Base-by-base conservation (phyloP, 2,888 invertebrate species). In the Brenthis ino region DNA sequence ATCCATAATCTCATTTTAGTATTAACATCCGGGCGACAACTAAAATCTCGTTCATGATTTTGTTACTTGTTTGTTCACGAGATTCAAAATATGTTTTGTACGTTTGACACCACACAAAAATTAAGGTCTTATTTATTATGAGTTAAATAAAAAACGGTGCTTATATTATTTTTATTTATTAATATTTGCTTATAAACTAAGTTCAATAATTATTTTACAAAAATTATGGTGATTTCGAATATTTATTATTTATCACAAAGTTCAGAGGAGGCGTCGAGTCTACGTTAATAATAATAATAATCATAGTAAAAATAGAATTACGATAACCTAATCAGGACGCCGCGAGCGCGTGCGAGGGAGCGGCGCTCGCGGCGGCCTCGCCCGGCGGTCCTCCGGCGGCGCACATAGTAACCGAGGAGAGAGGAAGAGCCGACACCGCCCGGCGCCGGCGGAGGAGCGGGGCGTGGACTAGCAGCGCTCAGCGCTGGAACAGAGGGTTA, bases 401-500 rank as follows among this genome's bases (percentile, higher is more conserved):
- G 83, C 88, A 80, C 68, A 72, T 64, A 68, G 60, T 85, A 86
- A 84, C 84, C 88, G 83, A 87, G 86, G 86, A 89, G 87, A 86
- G 88, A 84, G 88, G 86, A 89, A 82, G 83, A 77, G 80, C 87
- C 85, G 85, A 86, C 88, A 92, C 92, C 92, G 88, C 90, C 91
- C 89, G 89, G 90, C 86, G 90, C 90, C 92, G 89, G 88, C 91
- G 89, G 88, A 91, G 93, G 92, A 91, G 91, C 89, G 87, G 85
- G 89, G 85, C 86, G 80, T 80, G 81, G 88, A 89, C 91, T 89
- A 89, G 91, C 83, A 81, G 72, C 72, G 71, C 71, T 89, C 74
- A 91, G 85, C 91, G 92, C 86, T 91, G 91, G 93, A 98, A 98
- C 83, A 98, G 94, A 78, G 98, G 98, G 90, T 98, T 98, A 70